Percentiles rank a stretch among this genome's conserved stretches.
These are phyloP conservation scores for Gymnoscelis rufifasciata DNA, from an alignment of 2,888 invertebrate genomes.

Conservation along the genomic window DNA sequence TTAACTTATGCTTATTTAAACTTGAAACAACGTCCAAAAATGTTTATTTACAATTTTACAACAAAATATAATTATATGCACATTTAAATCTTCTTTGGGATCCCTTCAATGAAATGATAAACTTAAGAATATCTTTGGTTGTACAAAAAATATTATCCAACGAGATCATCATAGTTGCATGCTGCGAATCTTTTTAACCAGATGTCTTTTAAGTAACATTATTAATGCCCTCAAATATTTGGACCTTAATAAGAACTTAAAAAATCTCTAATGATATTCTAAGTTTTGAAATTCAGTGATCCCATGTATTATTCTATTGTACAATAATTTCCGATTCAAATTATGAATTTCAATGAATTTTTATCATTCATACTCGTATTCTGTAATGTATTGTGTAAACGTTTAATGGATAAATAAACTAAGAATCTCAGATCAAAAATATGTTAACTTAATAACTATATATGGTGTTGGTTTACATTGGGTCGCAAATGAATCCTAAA, in stretches of 20 bases:
- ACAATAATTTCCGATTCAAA: conserved; percentile 28
- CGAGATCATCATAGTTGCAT: too few relatives aligned
- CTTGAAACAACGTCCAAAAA: conserved; percentile 40
- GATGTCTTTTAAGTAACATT: too few relatives aligned
- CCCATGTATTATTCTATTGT: too few relatives aligned
- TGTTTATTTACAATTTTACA: conserved; percentile 39
- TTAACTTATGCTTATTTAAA: conserved; percentile 7
- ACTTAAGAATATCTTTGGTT: background rate
- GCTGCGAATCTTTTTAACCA: too few relatives aligned
- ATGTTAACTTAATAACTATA: background rate
- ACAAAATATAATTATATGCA: conserved; percentile 31
- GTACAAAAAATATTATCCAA: too few relatives aligned
- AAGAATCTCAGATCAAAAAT: conserved; percentile 13
- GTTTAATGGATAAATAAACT: background rate
- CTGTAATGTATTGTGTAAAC: conserved; percentile 4
- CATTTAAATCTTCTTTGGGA: conserved; percentile 25
- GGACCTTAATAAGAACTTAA: too few relatives aligned
- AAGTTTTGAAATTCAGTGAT: too few relatives aligned
- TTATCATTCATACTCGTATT: conserved; percentile 20
- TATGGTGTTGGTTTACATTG: conserved; percentile 13
- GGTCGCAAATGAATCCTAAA: background rate
- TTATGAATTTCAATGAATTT: conserved; percentile 35
- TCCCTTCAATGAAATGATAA: conserved; percentile 23
- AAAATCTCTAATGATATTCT: too few relatives aligned
- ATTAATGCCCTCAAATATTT: too few relatives aligned